Evolutionary conservation across 1,140 invertebrate species (phyloP), one percentile per base, ranked within the genome.

Genomic region (Penaeus vannamei): DNA sequence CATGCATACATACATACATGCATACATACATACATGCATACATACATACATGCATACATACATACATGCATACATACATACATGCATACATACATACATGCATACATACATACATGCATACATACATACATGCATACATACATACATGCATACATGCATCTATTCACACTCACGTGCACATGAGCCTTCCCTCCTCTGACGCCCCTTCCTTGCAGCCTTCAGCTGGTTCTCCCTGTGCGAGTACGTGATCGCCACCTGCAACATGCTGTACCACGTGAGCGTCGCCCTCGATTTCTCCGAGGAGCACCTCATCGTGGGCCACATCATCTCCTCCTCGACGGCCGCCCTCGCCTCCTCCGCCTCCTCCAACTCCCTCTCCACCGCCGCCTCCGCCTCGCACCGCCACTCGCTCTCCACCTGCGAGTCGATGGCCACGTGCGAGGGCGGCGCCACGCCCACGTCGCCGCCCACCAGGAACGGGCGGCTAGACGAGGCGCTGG

Each of bases 151-250:
- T 72, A 23, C 19, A 26, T 80, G 20, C 14, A 29, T 29, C 3
- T 72, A 32, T 26, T 4, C n/a, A 72, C 12, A 26, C 12, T 4
- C 8, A 72, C 12, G 8, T 72, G 12, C 12, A 26, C 12, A 72
- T 32, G 5, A 42, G 36, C 1, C 36, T n/a, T n/a, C n/a, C 4
- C 36, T 42, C 36, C 36, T 42, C 53, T 84, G 53, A 76, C 17
- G 69, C 62, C 36, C 85, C 77, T 92, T 88, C 92, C 89, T 86
- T 95, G 91, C 94, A 98, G 97, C 97, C 87, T 98, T 98, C 93
- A 98, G 97, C 93, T 97, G 96, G 96, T 98, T 98, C 93, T 97
- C 97, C 5, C 94, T 97, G 72, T 97, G 97, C 93, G 97, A 98
- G 93, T 98, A 98, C 93, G 94, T 98, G 90, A 96, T 98, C 92